Conservation (phyloP, 2,888 invertebrate genomes). For the Drosophila monieri region DNA sequence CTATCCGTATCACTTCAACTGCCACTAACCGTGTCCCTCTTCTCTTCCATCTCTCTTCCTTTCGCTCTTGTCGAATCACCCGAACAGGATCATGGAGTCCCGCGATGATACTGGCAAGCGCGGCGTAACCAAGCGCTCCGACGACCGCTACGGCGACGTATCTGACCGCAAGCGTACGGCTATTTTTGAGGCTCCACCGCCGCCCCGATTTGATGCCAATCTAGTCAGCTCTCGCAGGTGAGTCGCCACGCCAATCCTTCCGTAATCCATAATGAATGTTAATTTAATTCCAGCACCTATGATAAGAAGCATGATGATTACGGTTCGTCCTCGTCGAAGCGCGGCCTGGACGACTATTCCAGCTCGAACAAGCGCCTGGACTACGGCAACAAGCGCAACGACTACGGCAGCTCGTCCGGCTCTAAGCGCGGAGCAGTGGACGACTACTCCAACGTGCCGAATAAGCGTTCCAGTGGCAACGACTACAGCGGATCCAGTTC, state of each 20-base stretch:
- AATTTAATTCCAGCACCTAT: constrained; percentile 52
- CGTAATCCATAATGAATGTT: background rate
- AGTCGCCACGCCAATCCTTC: background rate
- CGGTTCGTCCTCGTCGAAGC: constrained; percentile 74
- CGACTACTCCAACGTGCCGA: constrained; percentile 74
- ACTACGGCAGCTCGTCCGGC: constrained; percentile 61
- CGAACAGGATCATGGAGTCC: constrained; percentile 81
- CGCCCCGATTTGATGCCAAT: constrained; percentile 83
- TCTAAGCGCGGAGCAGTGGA: constrained; percentile 78
- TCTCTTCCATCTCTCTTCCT: constrained; percentile 59
- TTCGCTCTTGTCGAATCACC: constrained; percentile 30
- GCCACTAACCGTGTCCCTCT: constrained; percentile 42
- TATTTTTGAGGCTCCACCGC: constrained; percentile 84
- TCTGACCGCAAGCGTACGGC: constrained; percentile 82
- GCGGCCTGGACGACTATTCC: constrained; percentile 78
- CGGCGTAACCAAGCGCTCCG: constrained; percentile 81
- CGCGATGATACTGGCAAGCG: constrained; percentile 83
- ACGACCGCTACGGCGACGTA: constrained; percentile 81
- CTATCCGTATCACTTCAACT: background rate
- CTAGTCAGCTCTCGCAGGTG: constrained; percentile 82
- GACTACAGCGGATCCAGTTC: constrained; percentile 74
- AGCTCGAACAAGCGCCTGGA: constrained; percentile 76
- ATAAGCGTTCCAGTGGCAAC: constrained; percentile 73
- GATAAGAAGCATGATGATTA: constrained; percentile 83
- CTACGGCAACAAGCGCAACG: constrained; percentile 67